Base-by-base conservation (phyloP, 1,140 invertebrate genomes). In the Papilio dardanus region DNA sequence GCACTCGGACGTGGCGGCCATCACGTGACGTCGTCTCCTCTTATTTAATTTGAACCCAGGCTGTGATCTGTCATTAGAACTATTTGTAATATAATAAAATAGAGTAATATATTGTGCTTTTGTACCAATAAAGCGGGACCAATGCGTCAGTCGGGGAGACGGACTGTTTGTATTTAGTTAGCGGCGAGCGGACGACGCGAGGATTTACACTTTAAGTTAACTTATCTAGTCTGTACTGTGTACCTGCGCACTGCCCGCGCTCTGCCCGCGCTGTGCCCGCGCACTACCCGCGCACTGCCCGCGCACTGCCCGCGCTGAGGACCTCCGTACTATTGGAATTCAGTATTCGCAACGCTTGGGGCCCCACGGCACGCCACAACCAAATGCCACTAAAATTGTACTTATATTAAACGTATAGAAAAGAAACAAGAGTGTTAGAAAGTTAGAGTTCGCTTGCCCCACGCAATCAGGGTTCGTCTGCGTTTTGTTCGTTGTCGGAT, bases 41-140 rank as follows among this genome's bases (percentile, higher is more conserved):
- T 66, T 79, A 76, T 80, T 81, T 76, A 78, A 80, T 82, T 76
- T 81, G 80, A 84, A 88, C 84, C 77, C 83, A 86, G 91, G 91
- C 91, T 92, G 91, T 93, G 91, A 93, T 91, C 91, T 90, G 85
- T 90, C 87, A 82, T 85, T 85, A 87, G 77, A 83, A 85, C 82
- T 87, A 86, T 81, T 83, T 78, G 78, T 86, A 86, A 79, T 80
- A 76, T 82, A 83, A 76, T 67, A 77, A n/a, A n/a, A 21, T 88
- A 85, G 82, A 81, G 65, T 84, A 81, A 86, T 83, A 82, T 82
- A 86, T 85, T 81, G 86, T 84, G 86, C 83, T 89, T 86, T 86
- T 83, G 77, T 80, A 85, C 79, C 71, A 73, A 79, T 79, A 85
- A 79, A 81, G 83, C 86, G 90, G 90, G 90, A 92, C 90, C 91